Base-by-base conservation (phyloP, 1,140 invertebrate species). In the Asbolus verrucosus region DNA sequence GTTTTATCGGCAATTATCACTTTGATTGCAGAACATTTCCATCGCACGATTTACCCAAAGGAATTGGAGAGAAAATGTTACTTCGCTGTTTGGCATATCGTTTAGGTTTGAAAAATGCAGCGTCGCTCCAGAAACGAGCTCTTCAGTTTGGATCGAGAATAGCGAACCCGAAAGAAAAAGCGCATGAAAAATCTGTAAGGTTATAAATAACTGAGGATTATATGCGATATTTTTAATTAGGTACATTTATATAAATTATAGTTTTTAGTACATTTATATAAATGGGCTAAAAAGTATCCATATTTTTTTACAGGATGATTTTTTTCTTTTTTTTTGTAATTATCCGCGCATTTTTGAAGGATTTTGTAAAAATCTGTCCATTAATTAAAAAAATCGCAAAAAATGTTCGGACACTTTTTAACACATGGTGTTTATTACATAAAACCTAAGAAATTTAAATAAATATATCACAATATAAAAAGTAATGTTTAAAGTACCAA, bases 81-180 rank as follows among this genome's bases (percentile, higher is more conserved):
- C 82, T 99, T 21, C 84, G 97, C 76, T 80, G 94, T n/a, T 81
- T 89, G 33, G 95, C 95, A 0, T 84, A 84, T 71, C 82, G 89
- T 75, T 80, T 97, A 14, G 93, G 93, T 6, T 81, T 94, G 1
- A 80, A 77, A 69, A 81, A 86, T 41, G 88, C 90, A 13, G 88
- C 92, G 0, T 79, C 80, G 41, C 86, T 94, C 41, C 92, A 93
- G 38, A 99, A 99, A 82, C 81, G 94, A 82, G 97, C 97, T 9
- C 90, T 99, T 50, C 97, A 99, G 81, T 99, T 99, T 88, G 97
- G 97, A n/a, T 96, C 95, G 0, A 87, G 93, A 78, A 97, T 98
- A 75, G 96, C 97, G 1, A 95, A 98, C 81, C 87, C 88, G 33
- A 96, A 94, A 81, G 92, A 97, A 84, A 97, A 95, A 81, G 96